Percentiles rank a stretch among this genome's conserved stretches.
Evolutionary conservation across 2,888 invertebrate genomes (phyloP).

Genomic region (Cecidostiba fungosa): DNA sequence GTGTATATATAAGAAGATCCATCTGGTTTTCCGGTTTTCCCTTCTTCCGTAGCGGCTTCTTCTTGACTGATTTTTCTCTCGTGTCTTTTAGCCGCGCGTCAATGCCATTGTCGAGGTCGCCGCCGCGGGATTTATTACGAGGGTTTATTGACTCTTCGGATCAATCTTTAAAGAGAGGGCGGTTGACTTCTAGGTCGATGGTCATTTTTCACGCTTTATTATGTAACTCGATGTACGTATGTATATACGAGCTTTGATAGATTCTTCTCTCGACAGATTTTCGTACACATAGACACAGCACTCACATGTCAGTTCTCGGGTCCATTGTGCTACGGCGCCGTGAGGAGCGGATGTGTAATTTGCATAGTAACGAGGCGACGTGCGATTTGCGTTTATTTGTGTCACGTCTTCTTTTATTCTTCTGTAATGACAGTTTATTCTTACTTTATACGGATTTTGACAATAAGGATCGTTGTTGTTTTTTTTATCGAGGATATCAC

Average conservation of each 20-base stretch:
- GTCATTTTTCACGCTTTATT: background rate
- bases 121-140: slow-evolving; percentile 1
- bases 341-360: slow-evolving; percentile 36
- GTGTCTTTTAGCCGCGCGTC: background rate
- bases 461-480: background rate
- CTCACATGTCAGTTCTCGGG: background rate
- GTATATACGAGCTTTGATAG: background rate
- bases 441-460: background rate
- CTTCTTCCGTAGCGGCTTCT: slow-evolving; percentile 6
- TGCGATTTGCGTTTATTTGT: slow-evolving; percentile 18
- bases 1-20: background rate
- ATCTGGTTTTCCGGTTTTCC: slow-evolving; percentile 55
- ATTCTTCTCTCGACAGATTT: background rate
- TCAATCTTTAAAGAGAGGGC: slow-evolving; percentile 1
- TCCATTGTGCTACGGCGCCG: slow-evolving; percentile 6
- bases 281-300: background rate
- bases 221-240: background rate
- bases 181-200: background rate
- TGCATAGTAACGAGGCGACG: slow-evolving; percentile 50
- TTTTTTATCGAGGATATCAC: no score
- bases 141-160: background rate
- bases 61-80: slow-evolving; percentile 25
- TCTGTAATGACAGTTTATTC: background rate
- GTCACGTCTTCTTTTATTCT: slow-evolving; percentile 13
- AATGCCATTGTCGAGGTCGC: background rate